Evolutionary conservation across 2,888 invertebrate genomes (phyloP).

Genomic region (Sialis fuliginosa): DNA sequence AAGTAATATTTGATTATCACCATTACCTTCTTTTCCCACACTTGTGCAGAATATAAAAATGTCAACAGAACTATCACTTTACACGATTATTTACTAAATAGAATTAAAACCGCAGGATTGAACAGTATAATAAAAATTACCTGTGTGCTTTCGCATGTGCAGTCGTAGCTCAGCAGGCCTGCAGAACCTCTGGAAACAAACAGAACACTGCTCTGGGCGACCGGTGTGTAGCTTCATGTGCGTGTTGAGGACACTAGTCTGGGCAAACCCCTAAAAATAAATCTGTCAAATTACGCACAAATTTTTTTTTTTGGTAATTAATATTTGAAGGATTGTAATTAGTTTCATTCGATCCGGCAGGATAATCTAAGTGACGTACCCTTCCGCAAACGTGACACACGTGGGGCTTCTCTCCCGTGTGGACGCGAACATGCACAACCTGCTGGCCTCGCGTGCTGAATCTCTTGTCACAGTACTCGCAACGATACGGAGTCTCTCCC

Average conservation of each 20-base stretch:
- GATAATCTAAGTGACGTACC: constrained; percentile 10
- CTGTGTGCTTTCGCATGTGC: constrained; percentile 22
- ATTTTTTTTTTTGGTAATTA: no score
- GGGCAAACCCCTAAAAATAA: constrained; percentile 15
- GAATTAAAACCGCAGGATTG: no score
- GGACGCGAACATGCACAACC: constrained; percentile 17
- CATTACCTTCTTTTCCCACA: no score
- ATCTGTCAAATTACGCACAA: not conserved
- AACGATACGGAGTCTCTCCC: constrained; percentile 17
- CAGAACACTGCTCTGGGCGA: constrained; percentile 17
- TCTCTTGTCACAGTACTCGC: constrained; percentile 17
- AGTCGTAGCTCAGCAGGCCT: constrained; percentile 18
- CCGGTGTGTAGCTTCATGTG: constrained; percentile 21
- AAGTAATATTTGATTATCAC: no score
- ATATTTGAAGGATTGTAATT: no score
- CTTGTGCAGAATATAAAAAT: no score
- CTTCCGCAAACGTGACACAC: constrained; percentile 19
- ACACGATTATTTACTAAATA: no score
- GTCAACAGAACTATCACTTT: no score
- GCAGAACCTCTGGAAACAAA: constrained; percentile 21
- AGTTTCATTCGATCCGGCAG: no score
- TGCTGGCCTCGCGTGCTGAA: constrained; percentile 16
- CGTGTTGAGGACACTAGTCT: constrained; percentile 19
- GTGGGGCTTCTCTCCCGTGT: constrained; percentile 18
- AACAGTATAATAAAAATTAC: constrained; percentile 9